Percentiles rank a stretch among this genome's conserved stretches.
phyloP scores from a whole-genome alignment of 2,888 invertebrate genomes.

The Pseudanteris insignis region DNA sequence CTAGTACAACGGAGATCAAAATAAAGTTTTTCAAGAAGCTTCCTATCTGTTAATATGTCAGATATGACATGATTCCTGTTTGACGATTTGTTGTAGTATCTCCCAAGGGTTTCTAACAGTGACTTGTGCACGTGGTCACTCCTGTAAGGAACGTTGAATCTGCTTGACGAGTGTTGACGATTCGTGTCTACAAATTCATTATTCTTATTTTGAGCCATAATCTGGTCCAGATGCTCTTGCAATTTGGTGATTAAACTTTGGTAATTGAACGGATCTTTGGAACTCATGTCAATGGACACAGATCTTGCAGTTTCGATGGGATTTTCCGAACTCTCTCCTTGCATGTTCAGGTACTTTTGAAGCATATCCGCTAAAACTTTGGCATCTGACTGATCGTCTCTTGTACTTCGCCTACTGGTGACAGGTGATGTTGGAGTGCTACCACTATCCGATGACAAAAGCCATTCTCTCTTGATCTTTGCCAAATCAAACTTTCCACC shows the following conservation, averaged over 20 bases:
- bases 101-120: conserved; percentile 73
- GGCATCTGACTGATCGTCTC: conserved; percentile 68
- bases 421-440: conserved; percentile 61
- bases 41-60: conserved; percentile 78
- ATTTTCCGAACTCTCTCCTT: conserved; percentile 64
- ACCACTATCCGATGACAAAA: conserved; percentile 63
- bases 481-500: conserved; percentile 75
- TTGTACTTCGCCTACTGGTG: conserved; percentile 46
- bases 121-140: conserved; percentile 71
- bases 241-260: conserved; percentile 74
- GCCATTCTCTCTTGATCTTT: conserved; percentile 75
- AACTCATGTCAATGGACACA: conserved; percentile 3
- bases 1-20: conserved; percentile 78
- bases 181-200: conserved; percentile 51
- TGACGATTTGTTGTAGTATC: conserved; percentile 74
- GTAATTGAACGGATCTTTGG: conserved; percentile 68
- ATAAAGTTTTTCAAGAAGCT: conserved; percentile 77
- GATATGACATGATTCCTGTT: conserved; percentile 77
- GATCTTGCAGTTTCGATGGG: conserved; percentile 30
- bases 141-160: conserved; percentile 64
- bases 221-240: conserved; percentile 70
- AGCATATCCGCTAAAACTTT: conserved; percentile 73
- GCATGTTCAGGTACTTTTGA: conserved; percentile 74
- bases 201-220: conserved; percentile 57
- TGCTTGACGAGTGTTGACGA: conserved; percentile 42